Evolutionary conservation across 35 echinoderm and acorn worm genomes (phyloP), one percentile per base, ranked within the genome.

Genomic region (Ophiothrix spiculata): DNA sequence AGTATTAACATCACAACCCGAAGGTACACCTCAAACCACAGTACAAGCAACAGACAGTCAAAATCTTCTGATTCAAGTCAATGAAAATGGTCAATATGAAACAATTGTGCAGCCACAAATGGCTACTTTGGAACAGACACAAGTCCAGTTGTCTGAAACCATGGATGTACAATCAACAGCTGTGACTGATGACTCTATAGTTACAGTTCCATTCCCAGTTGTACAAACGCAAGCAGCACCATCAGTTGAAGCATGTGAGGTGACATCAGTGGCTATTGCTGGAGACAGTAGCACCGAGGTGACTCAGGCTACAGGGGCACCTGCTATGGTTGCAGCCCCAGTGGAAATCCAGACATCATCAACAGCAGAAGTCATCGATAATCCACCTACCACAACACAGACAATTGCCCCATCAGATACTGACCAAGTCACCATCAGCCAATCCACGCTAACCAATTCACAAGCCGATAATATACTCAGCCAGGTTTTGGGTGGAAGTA

Each of bases 11-110:
- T 76, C 75, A 29, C 36, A 69, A 25, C 25, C 60, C 17, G 60
- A 69, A 25, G 60, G 60, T 28, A 69, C 80, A 19, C 0, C 89
- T 79, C 83, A 84, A n/a, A 36, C 83, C 12, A 63, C 56, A 19
- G 74, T 88, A 19, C 94, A 97, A 39, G 90, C 77, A 29, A 78
- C 85, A 38, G 95, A 97, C 37, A 56, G 84, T 21, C 95, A 93
- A 39, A 86, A 86, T 74, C 85, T 93, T n/a, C 64, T 88, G 36
- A 81, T 97, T 13, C 95, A 93, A 33, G 81, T 93, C 38, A 86
- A 91, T 54, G 84, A 60, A 14, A 84, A 60, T 37, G 60, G 60
- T 12, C 3, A 6, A 15, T 25, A 25, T 25, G 60, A 69, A 25
- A 69, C 89, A 25, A 36, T 85, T 74, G 40, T 97, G 1, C 91